Conservation (phyloP, 2,113 vertebrate genomes). For the Nothoprocta pentlandii region DNA sequence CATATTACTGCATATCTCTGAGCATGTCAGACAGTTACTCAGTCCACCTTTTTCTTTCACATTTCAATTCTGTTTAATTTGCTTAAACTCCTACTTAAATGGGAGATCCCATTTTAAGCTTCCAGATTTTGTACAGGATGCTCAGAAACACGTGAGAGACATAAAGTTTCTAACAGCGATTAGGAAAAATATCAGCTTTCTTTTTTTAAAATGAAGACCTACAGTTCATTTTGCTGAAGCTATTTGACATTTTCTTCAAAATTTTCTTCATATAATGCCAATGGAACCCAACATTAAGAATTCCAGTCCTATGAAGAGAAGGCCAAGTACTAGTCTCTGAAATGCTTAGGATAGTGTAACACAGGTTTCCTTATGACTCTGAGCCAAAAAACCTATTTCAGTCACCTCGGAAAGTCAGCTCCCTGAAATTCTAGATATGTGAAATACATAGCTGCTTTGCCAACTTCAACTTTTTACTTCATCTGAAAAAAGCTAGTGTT, state of each 20-base stretch:
- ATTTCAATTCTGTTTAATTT: background rate
- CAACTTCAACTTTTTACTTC: background rate
- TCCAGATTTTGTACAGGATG: background rate
- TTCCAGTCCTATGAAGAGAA: background rate
- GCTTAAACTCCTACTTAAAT: background rate
- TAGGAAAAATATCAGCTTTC: background rate
- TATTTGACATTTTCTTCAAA: background rate
- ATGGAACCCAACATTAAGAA: background rate
- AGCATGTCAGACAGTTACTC: background rate
- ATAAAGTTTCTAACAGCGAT: background rate
- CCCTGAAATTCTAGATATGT: background rate
- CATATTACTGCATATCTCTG: background rate
- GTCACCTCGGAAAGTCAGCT: background rate
- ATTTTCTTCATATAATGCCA: background rate
- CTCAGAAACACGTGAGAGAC: background rate
- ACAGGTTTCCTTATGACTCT: background rate
- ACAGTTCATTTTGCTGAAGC: background rate
- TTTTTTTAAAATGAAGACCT: background rate
- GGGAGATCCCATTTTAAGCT: background rate
- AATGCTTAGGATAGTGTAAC: background rate
- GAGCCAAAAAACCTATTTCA: background rate
- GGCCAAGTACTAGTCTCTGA: background rate
- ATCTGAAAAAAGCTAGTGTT: background rate
- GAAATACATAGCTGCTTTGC: background rate
- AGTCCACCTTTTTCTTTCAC: background rate